Percentiles rank a stretch among this genome's conserved stretches.
These are phyloP conservation scores for Catharus fuscescens DNA, from an alignment of 2,113 vertebrate genomes.

Conservation along the genomic window DNA sequence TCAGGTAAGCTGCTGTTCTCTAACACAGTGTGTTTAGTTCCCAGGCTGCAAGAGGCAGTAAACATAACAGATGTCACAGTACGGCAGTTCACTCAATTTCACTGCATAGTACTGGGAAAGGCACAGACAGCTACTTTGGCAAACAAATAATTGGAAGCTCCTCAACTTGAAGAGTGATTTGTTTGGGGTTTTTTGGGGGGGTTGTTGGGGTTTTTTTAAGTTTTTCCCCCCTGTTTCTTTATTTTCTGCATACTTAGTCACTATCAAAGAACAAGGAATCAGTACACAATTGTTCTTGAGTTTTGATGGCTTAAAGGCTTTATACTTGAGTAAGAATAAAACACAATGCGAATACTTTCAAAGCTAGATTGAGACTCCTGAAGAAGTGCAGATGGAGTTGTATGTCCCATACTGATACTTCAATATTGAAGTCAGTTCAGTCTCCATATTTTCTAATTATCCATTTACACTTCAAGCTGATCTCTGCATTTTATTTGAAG, in stretches of 20 bases:
- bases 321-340: background rate
- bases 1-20: slow-evolving; percentile 83
- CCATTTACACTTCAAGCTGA: background rate
- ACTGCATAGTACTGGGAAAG: background rate
- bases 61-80: background rate
- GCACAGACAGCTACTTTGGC: background rate
- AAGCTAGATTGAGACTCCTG: background rate
- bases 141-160: background rate
- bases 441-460: background rate
- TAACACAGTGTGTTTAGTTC: background rate
- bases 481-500: background rate
- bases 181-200: background rate
- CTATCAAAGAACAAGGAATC: background rate
- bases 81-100: background rate
- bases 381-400: background rate
- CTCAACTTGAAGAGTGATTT: background rate
- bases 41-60: background rate
- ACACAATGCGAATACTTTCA: background rate
- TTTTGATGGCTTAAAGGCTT: background rate
- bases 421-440: background rate
- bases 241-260: background rate
- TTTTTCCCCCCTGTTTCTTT: background rate
- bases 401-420: background rate
- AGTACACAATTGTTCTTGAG: background rate
- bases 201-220: too few relatives aligned